Evolutionary conservation across 2,113 vertebrate species (phyloP).

Genomic region (Heteronetta atricapilla): DNA sequence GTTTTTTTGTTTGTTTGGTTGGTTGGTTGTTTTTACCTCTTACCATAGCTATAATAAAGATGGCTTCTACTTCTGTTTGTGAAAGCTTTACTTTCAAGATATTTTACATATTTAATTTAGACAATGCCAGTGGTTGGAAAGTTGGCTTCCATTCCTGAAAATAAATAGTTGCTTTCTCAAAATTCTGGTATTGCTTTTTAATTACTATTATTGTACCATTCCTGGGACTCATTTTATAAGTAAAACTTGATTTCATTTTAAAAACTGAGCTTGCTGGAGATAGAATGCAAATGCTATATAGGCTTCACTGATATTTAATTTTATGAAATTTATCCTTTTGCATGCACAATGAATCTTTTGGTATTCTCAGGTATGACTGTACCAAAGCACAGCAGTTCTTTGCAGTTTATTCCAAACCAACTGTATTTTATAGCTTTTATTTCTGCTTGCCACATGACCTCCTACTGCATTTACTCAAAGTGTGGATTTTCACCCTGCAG

Average conservation of each 20-base stretch:
- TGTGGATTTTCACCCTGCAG: background rate
- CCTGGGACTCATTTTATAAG: background rate
- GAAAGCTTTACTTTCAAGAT: slow-evolving; percentile 26
- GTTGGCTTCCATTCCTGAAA: background rate
- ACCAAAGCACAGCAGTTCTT: background rate
- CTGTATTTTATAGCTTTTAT: background rate
- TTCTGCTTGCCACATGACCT: background rate
- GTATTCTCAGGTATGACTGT: background rate
- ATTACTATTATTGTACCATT: background rate
- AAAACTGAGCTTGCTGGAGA: background rate
- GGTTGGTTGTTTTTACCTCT: background rate
- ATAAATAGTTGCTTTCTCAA: background rate
- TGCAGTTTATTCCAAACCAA: background rate
- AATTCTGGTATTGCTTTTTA: background rate
- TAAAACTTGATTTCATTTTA: background rate
- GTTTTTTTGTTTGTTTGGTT: too few relatives aligned
- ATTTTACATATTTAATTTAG: slow-evolving; percentile 17
- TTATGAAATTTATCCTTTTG: background rate
- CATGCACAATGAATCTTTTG: background rate
- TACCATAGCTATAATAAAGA: slow-evolving; percentile 9
- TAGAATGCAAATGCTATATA: background rate
- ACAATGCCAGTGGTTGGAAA: background rate
- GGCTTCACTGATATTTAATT: background rate
- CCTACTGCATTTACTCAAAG: background rate
- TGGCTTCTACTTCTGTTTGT: background rate